These are phyloP conservation scores for Chlorops oryzae DNA, from an alignment of 1,140 invertebrate genomes.

Conservation along the genomic window DNA sequence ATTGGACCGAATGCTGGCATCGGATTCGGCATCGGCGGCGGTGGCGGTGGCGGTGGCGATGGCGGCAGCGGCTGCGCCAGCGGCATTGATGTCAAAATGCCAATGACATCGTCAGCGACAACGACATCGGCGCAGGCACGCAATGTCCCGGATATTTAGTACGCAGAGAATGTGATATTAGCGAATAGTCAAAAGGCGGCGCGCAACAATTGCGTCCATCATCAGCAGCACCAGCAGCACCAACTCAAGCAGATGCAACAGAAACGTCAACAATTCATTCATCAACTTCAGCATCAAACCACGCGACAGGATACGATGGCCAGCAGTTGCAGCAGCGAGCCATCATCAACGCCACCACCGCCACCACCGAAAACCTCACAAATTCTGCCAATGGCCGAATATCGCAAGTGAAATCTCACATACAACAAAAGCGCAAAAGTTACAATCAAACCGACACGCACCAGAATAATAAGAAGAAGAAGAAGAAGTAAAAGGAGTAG, in stretches of 20 bases:
- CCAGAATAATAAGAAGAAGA: neutral
- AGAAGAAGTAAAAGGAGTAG: neutral
- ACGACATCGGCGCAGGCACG: constrained; percentile 19
- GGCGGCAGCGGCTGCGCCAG: neutral
- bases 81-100: neutral
- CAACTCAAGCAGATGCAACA: neutral
- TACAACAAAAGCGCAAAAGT: neutral
- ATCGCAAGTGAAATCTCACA: too few species aligned
- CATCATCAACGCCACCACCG: neutral
- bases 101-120: neutral
- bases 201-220: constrained; percentile 29
- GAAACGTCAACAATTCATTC: neutral
- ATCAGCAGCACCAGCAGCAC: constrained; percentile 15
- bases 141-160: constrained; percentile 46
- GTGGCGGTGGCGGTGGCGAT: neutral
- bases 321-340: too few species aligned
- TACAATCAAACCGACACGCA: neutral
- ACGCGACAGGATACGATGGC: too few species aligned
- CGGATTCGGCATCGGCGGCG: neutral
- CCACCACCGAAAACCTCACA: neutral
- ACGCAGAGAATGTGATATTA: constrained; percentile 46
- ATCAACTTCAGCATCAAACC: neutral
- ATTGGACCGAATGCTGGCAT: too few species aligned
- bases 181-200: constrained; percentile 36
- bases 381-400: constrained; percentile 15